Percentiles rank a stretch among this genome's conserved stretches.
Conservation (phyloP, 2,888 invertebrate genomes). For the Pelosia muscerda region DNA sequence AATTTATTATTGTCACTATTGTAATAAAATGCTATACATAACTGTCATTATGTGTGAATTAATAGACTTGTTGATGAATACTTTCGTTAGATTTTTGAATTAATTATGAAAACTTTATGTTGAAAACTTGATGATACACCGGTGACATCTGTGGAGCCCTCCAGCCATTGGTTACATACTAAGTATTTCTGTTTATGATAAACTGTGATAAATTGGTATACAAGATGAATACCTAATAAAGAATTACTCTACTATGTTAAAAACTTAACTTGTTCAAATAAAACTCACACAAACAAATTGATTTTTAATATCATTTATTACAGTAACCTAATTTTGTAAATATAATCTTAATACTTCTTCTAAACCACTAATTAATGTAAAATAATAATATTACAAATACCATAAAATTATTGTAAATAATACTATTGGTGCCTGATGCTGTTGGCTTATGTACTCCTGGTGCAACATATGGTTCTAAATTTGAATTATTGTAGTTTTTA, state of each 20-base stretch:
- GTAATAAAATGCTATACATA: too few relatives aligned
- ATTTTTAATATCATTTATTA: conserved; percentile 24
- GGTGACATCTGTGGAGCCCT: too few relatives aligned
- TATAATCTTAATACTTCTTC: conserved; percentile 4
- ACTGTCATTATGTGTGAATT: too few relatives aligned
- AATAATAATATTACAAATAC: conserved; percentile 31
- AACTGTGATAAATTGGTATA: too few relatives aligned
- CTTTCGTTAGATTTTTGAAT: too few relatives aligned
- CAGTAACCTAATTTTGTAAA: conserved; percentile 12
- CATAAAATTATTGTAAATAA: conserved; percentile 47
- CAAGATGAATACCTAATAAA: too few relatives aligned
- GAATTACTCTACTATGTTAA: not conserved
- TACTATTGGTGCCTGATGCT: conserved; percentile 53
- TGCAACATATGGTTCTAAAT: conserved; percentile 80
- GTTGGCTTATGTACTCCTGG: conserved; percentile 68
- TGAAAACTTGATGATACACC: too few relatives aligned
- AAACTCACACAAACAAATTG: conserved; percentile 20
- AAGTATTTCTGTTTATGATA: too few relatives aligned
- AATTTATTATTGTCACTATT: too few relatives aligned
- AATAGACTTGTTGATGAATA: too few relatives aligned
- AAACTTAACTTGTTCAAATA: conserved; percentile 22
- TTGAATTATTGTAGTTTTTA: conserved; percentile 92
- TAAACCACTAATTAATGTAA: conserved; percentile 12
- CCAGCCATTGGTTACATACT: too few relatives aligned
- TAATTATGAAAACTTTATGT: too few relatives aligned